Evolutionary conservation across 2,113 vertebrate genomes (phyloP).

Genomic region (Marmota flaviventris): DNA sequence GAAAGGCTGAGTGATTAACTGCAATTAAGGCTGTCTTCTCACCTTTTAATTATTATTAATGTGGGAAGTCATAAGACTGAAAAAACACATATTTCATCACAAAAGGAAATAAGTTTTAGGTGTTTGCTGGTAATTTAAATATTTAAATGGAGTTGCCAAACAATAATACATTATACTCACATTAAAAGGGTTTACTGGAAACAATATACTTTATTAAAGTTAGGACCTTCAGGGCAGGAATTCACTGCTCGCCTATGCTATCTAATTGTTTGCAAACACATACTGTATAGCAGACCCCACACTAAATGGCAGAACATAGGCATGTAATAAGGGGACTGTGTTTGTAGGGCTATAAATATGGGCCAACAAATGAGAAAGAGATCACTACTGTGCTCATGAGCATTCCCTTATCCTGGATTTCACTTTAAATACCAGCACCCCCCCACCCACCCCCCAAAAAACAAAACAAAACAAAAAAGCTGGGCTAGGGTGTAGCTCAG

Average conservation of each 20-base stretch:
- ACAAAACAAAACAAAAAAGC: background rate
- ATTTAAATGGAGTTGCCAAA: slow-evolving; percentile 50
- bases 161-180: background rate
- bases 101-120: slow-evolving; percentile 68
- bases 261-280: slow-evolving; percentile 15
- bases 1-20: slow-evolving; percentile 77
- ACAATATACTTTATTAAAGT: slow-evolving; percentile 41
- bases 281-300: background rate
- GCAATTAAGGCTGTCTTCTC: slow-evolving; percentile 62
- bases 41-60: slow-evolving; percentile 81
- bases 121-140: slow-evolving; percentile 74
- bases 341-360: background rate
- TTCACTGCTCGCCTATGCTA: background rate
- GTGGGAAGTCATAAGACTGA: slow-evolving; percentile 62
- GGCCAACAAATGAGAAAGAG: background rate
- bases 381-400: background rate
- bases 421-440: background rate
- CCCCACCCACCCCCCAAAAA: too few relatives aligned
- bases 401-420: background rate
- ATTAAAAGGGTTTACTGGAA: slow-evolving; percentile 51
- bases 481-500: background rate
- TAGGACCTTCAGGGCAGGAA: background rate
- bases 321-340: background rate
- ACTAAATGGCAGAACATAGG: background rate
- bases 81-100: slow-evolving; percentile 71